Evolutionary conservation across 2,888 invertebrate species (phyloP).

Genomic region (Ceraclea dissimilis): DNA sequence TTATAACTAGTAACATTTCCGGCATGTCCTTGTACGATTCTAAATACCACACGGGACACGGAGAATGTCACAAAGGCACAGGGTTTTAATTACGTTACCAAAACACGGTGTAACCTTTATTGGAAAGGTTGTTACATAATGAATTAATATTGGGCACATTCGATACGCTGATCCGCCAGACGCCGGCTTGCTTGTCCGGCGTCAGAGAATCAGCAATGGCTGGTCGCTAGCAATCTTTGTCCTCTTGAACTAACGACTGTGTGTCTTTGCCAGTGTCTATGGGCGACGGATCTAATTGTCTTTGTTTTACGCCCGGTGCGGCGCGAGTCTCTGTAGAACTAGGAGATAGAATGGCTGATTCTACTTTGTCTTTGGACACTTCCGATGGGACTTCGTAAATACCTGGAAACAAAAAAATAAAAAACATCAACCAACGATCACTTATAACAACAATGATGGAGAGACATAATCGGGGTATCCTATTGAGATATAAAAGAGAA

Average conservation of each 20-base stretch:
- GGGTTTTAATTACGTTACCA: constrained; percentile 19
- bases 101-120: constrained; percentile 24
- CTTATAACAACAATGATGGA: no score
- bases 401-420: constrained; percentile 39
- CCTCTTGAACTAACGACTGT: constrained; percentile 82
- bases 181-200: constrained; percentile 5
- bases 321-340: constrained; percentile 75
- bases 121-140: constrained; percentile 19
- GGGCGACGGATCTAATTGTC: constrained; percentile 72
- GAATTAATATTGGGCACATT: constrained; percentile 22
- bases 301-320: constrained; percentile 58
- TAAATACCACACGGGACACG: not conserved
- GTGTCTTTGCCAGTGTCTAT: constrained; percentile 88
- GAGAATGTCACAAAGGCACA: constrained; percentile 19
- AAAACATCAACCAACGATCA: no score
- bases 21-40: no score
- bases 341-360: constrained; percentile 71
- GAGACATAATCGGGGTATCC: no score
- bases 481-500: no score
- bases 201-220: constrained; percentile 12
- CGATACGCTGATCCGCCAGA: constrained; percentile 25
- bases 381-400: constrained; percentile 79
- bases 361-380: constrained; percentile 57
- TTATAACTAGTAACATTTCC: not conserved
- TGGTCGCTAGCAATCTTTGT: constrained; percentile 50